A percentile compares a stretch with the other conserved stretches of the same genome.
phyloP scores from a whole-genome alignment of 2,113 vertebrate species.

The Callorhinus ursinus region DNA sequence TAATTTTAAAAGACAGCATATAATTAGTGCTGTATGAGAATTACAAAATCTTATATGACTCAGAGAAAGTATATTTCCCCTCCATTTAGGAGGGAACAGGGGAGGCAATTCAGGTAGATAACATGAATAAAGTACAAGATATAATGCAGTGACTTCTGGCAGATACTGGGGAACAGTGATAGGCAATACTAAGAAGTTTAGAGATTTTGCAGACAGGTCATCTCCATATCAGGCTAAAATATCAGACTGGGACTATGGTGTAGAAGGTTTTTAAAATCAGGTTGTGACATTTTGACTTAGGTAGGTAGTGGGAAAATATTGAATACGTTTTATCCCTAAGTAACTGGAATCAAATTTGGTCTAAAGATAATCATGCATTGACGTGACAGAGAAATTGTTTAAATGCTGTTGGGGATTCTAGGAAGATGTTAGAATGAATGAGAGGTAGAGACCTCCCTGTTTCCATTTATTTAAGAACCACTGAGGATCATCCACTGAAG shows the following conservation, averaged over 20 bases:
- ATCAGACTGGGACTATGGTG: no score
- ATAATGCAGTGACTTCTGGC: background rate
- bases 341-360: background rate
- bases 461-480: background rate
- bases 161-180: background rate
- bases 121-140: background rate
- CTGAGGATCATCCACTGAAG: background rate
- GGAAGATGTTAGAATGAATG: background rate
- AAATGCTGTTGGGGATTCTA: background rate
- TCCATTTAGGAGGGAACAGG: fast-evolving
- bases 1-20: background rate
- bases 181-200: background rate
- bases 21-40: background rate
- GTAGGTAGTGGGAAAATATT: background rate
- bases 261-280: background rate
- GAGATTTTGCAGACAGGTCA: background rate
- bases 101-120: background rate
- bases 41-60: background rate
- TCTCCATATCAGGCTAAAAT: background rate
- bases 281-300: background rate
- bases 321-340: background rate
- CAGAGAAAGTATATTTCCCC: background rate
- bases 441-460: background rate
- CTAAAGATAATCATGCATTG: background rate
- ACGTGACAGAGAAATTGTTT: background rate